Conservation (phyloP, 92 coral and sea anemone species). For the Umimayanthus chanpuru region DNA sequence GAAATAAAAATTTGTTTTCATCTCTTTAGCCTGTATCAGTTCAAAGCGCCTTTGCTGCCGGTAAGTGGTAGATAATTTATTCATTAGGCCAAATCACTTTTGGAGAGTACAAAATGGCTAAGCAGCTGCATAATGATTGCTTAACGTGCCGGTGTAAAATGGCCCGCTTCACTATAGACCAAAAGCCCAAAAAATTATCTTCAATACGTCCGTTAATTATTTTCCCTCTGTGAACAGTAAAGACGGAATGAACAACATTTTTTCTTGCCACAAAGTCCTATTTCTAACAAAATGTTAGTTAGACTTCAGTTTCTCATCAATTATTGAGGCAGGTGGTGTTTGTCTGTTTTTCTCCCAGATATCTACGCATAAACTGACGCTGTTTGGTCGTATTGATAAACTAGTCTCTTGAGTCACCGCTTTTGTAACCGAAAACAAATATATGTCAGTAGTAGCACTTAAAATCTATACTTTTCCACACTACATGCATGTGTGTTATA, state of each 20-base stretch:
- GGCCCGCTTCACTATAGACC: not conserved
- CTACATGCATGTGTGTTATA: not conserved
- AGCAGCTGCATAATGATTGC: not conserved
- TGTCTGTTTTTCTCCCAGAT: constrained; percentile 3
- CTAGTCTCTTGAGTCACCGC: not conserved
- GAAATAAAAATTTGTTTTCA: not conserved
- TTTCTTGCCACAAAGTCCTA: not conserved
- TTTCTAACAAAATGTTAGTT: not conserved
- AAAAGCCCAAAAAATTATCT: no score
- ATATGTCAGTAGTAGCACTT: not conserved
- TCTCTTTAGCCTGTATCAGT: not conserved
- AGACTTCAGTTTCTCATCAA: not conserved
- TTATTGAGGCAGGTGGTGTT: not conserved
- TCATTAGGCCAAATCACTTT: not conserved
- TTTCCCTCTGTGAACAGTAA: not conserved
- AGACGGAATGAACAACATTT: not conserved
- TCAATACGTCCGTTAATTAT: not conserved
- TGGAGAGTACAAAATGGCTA: not conserved
- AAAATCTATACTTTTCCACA: not conserved
- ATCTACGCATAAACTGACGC: not conserved
- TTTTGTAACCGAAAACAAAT: not conserved
- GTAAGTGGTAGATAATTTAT: not conserved
- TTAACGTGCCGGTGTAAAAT: not conserved
- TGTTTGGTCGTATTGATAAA: not conserved
- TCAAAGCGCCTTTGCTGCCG: not conserved